Conservation (phyloP, 2,888 invertebrate species). For the Eutolmus rufibarbis region DNA sequence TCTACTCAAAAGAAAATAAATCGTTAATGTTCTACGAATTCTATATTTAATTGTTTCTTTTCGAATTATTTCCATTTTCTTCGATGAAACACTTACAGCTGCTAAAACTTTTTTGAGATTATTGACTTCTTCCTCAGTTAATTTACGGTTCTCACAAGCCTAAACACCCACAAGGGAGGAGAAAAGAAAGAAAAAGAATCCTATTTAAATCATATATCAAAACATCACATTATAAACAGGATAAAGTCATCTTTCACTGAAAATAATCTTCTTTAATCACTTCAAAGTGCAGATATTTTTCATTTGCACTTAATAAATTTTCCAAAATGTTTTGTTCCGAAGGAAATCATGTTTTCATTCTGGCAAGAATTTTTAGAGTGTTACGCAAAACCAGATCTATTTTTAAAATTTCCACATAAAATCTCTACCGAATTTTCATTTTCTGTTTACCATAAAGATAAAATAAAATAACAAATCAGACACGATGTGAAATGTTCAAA, state of each 20-base stretch:
- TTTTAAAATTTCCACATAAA: constrained; percentile 51
- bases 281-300: constrained; percentile 33
- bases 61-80: not conserved
- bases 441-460: not conserved
- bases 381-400: not conserved
- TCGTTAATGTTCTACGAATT: not conserved
- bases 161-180: constrained; percentile 53
- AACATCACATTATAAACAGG: not conserved
- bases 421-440: constrained; percentile 57
- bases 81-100: constrained; percentile 69
- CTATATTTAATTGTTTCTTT: not conserved
- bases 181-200: not conserved
- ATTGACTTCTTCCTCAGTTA: constrained; percentile 78
- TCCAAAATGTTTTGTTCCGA: not conserved
- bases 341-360: not conserved
- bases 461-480: not conserved
- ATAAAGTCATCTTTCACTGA: constrained; percentile 10
- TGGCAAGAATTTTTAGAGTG: not conserved
- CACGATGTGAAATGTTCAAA: not conserved
- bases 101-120: constrained; percentile 75
- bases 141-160: constrained; percentile 76
- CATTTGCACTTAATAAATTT: constrained; percentile 9
- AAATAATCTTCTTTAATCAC: constrained; percentile 39
- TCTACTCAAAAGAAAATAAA: not conserved
- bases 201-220: not conserved